phyloP scores from a whole-genome alignment of 2,113 vertebrate species.

The Abramis brama region DNA sequence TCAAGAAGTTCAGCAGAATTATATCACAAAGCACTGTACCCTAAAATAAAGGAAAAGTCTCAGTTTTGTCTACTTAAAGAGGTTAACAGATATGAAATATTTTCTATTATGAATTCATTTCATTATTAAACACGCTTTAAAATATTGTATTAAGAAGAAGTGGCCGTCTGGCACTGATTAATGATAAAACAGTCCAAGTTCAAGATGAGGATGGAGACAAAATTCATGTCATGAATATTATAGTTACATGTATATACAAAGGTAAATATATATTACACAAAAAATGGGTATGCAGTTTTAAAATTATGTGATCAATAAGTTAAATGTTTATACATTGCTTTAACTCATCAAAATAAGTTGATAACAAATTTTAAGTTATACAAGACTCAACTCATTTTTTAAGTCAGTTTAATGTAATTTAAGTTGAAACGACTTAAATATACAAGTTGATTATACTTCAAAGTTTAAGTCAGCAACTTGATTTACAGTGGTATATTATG shows the following conservation, averaged over 20 bases:
- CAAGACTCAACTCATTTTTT: too few relatives aligned
- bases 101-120: neutral
- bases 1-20: slow-evolving; percentile 94
- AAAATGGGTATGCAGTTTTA: neutral
- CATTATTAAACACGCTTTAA: neutral
- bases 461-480: too few relatives aligned
- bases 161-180: neutral
- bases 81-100: neutral
- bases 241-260: neutral
- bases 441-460: too few relatives aligned
- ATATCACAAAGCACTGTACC: slow-evolving; percentile 94
- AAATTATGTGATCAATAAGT: too few relatives aligned
- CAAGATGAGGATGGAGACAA: neutral
- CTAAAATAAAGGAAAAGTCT: slow-evolving; percentile 64
- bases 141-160: neutral
- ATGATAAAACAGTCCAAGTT: neutral
- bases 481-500: neutral
- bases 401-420: too few relatives aligned
- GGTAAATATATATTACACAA: neutral
- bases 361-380: too few relatives aligned
- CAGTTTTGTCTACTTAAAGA: neutral
- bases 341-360: too few relatives aligned
- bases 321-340: too few relatives aligned
- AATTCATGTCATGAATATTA: neutral
- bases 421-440: too few relatives aligned